Percentiles rank a stretch among this genome's conserved stretches.
phyloP scores from a whole-genome alignment of 2,797 vertebrate species.

The Mus spretus region DNA sequence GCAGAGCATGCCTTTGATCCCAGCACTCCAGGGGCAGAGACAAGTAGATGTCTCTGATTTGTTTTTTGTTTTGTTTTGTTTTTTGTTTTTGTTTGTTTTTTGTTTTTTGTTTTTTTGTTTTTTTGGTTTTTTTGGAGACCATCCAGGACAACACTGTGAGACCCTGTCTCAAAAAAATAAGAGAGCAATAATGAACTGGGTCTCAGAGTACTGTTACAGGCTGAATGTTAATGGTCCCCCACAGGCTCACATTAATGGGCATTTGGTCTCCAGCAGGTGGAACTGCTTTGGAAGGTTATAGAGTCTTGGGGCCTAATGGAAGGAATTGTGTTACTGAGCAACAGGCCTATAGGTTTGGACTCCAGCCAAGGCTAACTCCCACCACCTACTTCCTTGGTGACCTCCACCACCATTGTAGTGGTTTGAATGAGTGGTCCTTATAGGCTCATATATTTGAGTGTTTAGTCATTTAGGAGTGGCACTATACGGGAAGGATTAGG shows the following conservation, averaged over 20 bases:
- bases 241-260: neutral
- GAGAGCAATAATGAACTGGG: neutral
- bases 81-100: neutral
- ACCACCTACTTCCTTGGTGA: neutral
- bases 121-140: too few species aligned
- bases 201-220: neutral
- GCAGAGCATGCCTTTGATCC: neutral
- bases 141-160: neutral
- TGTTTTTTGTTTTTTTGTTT: neutral
- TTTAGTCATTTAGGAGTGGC: neutral
- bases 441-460: neutral
- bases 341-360: neutral
- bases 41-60: neutral
- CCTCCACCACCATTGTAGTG: neutral
- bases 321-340: neutral
- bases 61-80: neutral
- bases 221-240: neutral
- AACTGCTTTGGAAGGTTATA: neutral
- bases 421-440: neutral
- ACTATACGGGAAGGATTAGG: neutral
- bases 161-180: neutral
- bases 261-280: neutral
- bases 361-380: neutral
- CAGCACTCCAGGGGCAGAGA: neutral
- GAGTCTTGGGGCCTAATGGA: neutral